Evolutionary conservation across 2,113 vertebrate species (phyloP).

Genomic region (Vulpes ferrilata): DNA sequence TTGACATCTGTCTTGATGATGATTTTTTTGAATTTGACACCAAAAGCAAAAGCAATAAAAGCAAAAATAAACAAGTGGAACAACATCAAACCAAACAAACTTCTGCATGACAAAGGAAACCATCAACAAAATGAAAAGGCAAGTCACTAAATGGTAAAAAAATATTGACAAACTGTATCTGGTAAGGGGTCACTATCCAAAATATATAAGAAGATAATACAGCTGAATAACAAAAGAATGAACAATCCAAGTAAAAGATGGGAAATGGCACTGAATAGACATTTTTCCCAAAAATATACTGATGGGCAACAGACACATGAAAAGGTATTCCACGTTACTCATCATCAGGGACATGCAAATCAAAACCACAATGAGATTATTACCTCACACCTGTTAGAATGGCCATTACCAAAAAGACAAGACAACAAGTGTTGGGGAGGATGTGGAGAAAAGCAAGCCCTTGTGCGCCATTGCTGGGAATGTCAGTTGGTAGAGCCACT

Average conservation of each 20-base stretch:
- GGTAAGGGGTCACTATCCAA: neutral
- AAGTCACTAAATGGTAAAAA: neutral
- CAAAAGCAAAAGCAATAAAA: neutral
- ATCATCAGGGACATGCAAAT: neutral
- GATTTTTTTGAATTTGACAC: neutral
- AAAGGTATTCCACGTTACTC: neutral
- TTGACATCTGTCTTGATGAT: neutral
- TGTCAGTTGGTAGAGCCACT: neutral
- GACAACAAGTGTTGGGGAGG: neutral
- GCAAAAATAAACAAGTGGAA: neutral
- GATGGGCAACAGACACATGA: neutral
- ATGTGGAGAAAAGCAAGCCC: neutral
- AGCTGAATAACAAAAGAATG: neutral
- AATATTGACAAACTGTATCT: neutral
- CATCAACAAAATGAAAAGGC: neutral
- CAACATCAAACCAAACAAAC: neutral
- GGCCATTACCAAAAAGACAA: neutral
- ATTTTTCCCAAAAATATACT: neutral
- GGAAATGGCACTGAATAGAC: neutral
- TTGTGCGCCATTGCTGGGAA: neutral
- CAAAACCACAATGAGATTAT: neutral
- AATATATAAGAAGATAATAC: neutral
- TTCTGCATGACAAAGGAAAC: neutral
- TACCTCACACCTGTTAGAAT: neutral
- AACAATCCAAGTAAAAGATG: neutral